Percentiles rank a stretch among this genome's conserved stretches.
Evolutionary conservation across 2,888 invertebrate species (phyloP).

Genomic region (Tortricodes alternella): DNA sequence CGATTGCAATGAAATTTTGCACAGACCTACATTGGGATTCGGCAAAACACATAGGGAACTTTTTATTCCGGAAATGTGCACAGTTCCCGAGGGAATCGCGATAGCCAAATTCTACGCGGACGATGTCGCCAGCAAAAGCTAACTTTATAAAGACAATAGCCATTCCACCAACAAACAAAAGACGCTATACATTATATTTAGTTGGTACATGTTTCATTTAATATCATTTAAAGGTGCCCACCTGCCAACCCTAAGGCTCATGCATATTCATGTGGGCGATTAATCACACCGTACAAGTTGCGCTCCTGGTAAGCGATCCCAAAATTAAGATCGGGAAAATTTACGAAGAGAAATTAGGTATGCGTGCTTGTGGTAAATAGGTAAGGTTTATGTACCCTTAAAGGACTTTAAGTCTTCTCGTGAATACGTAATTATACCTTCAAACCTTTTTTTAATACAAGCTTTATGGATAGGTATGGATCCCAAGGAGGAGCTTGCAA

Average conservation of each 20-base stretch:
- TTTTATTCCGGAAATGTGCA: no score
- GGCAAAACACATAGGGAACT: no score
- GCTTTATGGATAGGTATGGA: no score
- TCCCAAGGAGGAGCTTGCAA: no score
- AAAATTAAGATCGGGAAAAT: conserved; percentile 41
- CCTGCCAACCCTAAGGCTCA: conserved; percentile 72
- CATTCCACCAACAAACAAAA: conserved; percentile 22
- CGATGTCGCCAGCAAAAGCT: no score
- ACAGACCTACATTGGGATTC: no score
- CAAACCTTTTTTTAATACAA: no score
- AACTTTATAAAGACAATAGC: conserved; percentile 20
- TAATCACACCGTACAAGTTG: conserved; percentile 64
- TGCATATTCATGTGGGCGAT: conserved; percentile 80
- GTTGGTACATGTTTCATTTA: conserved; percentile 69
- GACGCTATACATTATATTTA: conserved; percentile 5
- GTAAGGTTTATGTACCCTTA: conserved; percentile 23
- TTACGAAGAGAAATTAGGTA: conserved; percentile 52
- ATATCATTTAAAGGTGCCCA: conserved; percentile 71
- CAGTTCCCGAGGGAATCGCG: no score
- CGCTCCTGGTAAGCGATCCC: conserved; percentile 26
- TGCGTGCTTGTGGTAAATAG: conserved; percentile 51
- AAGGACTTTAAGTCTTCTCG: conserved; percentile 6
- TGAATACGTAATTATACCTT: no score
- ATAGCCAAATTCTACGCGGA: no score
- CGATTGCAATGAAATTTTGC: no score